Evolutionary conservation across 2,113 vertebrate species (phyloP), one percentile per base, ranked within the genome.

Genomic region (Syrrhaptes paradoxus): DNA sequence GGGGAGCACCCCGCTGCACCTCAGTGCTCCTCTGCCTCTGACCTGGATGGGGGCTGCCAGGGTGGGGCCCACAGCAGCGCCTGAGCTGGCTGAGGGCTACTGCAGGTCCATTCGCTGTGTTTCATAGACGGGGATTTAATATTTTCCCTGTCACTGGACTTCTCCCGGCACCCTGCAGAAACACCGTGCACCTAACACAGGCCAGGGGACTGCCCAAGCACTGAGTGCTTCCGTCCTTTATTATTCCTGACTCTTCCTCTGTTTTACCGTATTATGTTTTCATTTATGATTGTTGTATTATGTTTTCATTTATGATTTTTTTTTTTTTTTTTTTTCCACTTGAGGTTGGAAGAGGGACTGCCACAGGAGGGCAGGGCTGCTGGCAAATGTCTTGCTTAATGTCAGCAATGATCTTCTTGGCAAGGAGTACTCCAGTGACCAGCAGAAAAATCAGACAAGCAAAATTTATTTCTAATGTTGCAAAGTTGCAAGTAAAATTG

Each of bases 111-210:
- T 46, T 61, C 5, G 3, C 24, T 24, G n/a, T 28, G 17, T 20
- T 61, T 49, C 0, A 0, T 34, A 55, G 34, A 57, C 17, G 10
- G 16, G 4, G 4, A 8, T 52, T 43, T 38, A 5, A 2, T 46
- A 6, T 38, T 80, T 12, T 7, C 14, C 24, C 12, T 46, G n/a
- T 32, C 22, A 2, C 22, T 11, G 5, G 13, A 2, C 17, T 52
- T 19, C 34, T 81, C 28, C 25, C 1, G 8, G 19, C 12, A 2
- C n/a, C 45, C 43, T 41, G 0, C 0, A 46, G 74, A 55, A 55
- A 25, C 9, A 10, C 52, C 0, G 0, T 5, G n/a, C 2, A 3
- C 49, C 34, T 20, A 51, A 34, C 20, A 15, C 1, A 5, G 66
- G 18, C 0, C 5, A 11, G 28, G 11, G 31, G 2, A n/a, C 34